Evolutionary conservation across 1,140 invertebrate species (phyloP).

Genomic region (Listronotus bonariensis): DNA sequence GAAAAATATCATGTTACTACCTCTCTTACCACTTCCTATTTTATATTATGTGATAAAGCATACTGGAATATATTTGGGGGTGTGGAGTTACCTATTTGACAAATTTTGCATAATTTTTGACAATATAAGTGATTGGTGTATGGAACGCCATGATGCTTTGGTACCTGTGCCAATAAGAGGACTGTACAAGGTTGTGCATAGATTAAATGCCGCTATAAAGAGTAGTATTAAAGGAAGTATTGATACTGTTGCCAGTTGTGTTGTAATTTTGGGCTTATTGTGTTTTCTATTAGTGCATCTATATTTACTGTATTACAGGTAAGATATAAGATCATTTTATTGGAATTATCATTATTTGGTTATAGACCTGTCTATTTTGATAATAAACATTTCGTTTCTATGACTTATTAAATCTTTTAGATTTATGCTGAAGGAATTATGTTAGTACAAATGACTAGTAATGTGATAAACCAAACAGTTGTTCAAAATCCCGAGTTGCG

Average conservation of each 20-base stretch:
- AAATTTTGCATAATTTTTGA: constrained; percentile 45
- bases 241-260: constrained; percentile 62
- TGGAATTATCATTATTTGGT: too few species aligned
- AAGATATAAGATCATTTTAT: constrained; percentile 28
- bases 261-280: constrained; percentile 64
- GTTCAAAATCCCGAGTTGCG: constrained; percentile 86
- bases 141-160: constrained; percentile 59
- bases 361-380: not conserved
- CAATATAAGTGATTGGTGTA: constrained; percentile 44
- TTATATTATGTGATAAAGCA: constrained; percentile 67
- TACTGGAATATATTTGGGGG: constrained; percentile 59
- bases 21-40: constrained; percentile 68
- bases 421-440: constrained; percentile 95
- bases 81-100: constrained; percentile 56
- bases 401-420: constrained; percentile 59
- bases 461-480: constrained; percentile 87
- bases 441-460: constrained; percentile 84
- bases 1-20: constrained; percentile 72
- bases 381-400: not conserved
- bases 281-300: constrained; percentile 61
- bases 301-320: constrained; percentile 65
- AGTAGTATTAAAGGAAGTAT: constrained; percentile 60
- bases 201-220: constrained; percentile 57
- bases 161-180: constrained; percentile 62
- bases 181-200: constrained; percentile 58